Conservation (phyloP, 1,140 invertebrate genomes). For the Sinella curviseta region DNA sequence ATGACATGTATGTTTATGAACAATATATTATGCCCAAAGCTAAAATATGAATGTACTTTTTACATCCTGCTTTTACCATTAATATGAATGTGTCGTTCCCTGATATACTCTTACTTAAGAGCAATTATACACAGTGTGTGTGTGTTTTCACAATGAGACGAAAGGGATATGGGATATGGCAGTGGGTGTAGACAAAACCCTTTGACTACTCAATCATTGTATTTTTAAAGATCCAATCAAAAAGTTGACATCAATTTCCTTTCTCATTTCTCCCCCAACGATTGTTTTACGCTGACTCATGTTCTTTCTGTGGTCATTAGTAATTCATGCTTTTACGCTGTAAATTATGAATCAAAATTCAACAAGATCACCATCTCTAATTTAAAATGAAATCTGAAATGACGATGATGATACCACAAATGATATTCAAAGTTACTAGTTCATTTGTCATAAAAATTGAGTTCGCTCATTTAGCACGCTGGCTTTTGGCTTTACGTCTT, state of each 20-base stretch:
- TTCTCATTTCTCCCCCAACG: not conserved
- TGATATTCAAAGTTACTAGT: too few species aligned
- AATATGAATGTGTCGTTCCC: too few species aligned
- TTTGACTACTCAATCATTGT: not conserved
- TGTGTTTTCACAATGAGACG: not conserved
- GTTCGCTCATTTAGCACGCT: too few species aligned
- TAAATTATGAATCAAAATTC: conserved; percentile 2
- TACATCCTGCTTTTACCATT: too few species aligned
- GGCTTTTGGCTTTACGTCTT: too few species aligned
- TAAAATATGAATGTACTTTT: too few species aligned
- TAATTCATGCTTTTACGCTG: not conserved
- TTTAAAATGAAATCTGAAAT: not conserved
- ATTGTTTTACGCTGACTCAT: not conserved
- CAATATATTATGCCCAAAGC: too few species aligned
- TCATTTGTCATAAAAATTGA: too few species aligned
- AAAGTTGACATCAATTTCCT: conserved; percentile 27
- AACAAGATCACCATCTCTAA: not conserved
- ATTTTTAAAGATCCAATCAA: not conserved
- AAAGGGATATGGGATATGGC: not conserved
- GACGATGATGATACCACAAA: too few species aligned
- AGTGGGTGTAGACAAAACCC: not conserved
- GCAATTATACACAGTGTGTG: too few species aligned
- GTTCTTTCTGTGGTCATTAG: not conserved
- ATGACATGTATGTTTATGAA: too few species aligned
- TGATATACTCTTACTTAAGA: too few species aligned